Conservation (phyloP, 2,888 invertebrate genomes). For the Nephrocerus scutellatus region DNA sequence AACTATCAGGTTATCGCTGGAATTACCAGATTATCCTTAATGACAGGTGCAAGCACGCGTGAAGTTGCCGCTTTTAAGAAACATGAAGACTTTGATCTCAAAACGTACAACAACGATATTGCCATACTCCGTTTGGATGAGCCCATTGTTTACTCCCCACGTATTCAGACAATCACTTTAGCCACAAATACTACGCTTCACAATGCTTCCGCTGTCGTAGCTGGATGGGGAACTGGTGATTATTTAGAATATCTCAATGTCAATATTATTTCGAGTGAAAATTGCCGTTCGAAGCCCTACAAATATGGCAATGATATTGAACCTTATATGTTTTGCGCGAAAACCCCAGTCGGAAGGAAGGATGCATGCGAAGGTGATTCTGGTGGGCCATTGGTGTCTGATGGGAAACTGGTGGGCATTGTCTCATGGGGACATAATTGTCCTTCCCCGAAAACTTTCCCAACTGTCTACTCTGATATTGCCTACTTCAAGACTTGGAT, state of each 20-base stretch:
- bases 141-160: conserved; percentile 44
- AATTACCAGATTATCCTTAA: conserved; percentile 47
- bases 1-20: conserved; percentile 49
- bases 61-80: conserved; percentile 26
- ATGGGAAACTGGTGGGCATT: conserved; percentile 30
- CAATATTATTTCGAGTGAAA: conserved; percentile 37
- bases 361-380: conserved; percentile 40
- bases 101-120: conserved; percentile 52
- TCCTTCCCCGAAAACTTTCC: conserved; percentile 27
- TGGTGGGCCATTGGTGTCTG: conserved; percentile 36
- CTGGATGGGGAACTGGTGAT: conserved; percentile 30
- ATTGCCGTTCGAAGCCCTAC: conserved; percentile 48
- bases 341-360: conserved; percentile 21
- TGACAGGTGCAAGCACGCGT: conserved; percentile 28
- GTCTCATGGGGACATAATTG: conserved; percentile 42
- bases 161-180: conserved; percentile 47
- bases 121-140: conserved; percentile 50
- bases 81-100: conserved; percentile 49
- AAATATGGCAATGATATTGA: conserved; percentile 27
- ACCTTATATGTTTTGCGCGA: conserved; percentile 35
- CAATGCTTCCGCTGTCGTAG: conserved; percentile 23
- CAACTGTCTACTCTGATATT: conserved; percentile 36
- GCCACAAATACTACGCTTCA: conserved; percentile 29
- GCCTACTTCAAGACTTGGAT: conserved; percentile 21
- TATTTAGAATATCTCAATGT: conserved; percentile 49